Evolutionary conservation across 2,113 vertebrate species (phyloP), one percentile per base, ranked within the genome.

Genomic region (Pseudorasbora parva): DNA sequence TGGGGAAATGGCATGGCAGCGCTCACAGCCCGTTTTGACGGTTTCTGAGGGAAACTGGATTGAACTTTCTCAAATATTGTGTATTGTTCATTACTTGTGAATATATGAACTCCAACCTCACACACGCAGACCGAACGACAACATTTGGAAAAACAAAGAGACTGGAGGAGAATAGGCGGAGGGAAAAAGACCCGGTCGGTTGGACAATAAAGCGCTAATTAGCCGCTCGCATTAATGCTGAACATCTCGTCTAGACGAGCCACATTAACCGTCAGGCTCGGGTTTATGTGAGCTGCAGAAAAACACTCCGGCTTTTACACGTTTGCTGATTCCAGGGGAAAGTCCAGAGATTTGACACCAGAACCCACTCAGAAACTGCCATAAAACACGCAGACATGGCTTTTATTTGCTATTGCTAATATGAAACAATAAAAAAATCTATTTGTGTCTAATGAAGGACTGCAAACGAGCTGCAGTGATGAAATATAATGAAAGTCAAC

Each of bases 241-340:
- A 93, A n/a, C n/a, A 94, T 91, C 92, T 89, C 83, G 94, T 94
- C 94, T 94, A 94, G 93, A 94, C 94, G 82, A 88, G 88, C 76
- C 90, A 87, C 88, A 88, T 91, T 90, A 92, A 93, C 89, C 89
- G 88, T 93, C 92, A 91, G 87, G 15, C 73, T 87, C 82, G 85
- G 79, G 91, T 94, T 93, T 92, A 92, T 82, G 86, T 89, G 88
- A 89, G 86, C 81, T 86, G 85, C 81, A 69, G 72, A 92, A 88
- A 82, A 87, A 85, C 80, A 89, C 86, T 91, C n/a, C n/a, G n/a
- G n/a, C n/a, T n/a, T n/a, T n/a, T n/a, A n/a, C n/a, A n/a, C 89
- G 88, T 88, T 91, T 93, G 93, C 92, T 93, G 92, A 94, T 91
- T 89, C 82, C 25, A 91, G 90, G 92, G 91, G 88, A 94, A 93